A percentile compares a stretch with the other conserved stretches of the same genome.
These are phyloP conservation scores for Meriones psammophilus DNA, from an alignment of 2,797 vertebrate genomes.

Conservation along the genomic window DNA sequence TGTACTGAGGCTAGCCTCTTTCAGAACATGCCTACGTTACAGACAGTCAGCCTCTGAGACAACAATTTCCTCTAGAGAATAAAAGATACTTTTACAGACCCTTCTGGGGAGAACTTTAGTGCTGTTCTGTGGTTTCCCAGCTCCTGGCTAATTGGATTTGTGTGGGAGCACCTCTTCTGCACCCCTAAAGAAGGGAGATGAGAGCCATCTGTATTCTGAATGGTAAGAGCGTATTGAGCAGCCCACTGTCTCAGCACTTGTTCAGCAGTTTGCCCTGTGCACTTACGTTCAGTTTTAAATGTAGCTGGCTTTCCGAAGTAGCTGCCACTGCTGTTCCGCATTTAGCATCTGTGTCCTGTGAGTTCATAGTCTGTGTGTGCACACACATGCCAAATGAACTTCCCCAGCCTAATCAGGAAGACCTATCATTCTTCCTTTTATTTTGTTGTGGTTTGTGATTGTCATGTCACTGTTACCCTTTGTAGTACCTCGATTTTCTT, in stretches of 20 bases:
- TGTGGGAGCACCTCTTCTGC: neutral
- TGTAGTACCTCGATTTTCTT: neutral
- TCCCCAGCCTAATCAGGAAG: neutral
- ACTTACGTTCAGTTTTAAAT: neutral
- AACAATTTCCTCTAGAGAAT: neutral
- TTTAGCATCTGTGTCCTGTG: neutral
- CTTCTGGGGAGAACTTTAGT: neutral
- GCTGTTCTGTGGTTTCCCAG: neutral
- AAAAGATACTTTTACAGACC: neutral
- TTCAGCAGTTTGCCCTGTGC: neutral
- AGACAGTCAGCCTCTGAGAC: neutral
- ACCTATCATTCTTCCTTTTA: neutral
- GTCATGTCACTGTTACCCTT: neutral
- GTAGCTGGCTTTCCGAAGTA: constrained; percentile 33
- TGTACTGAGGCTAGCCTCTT: too few species aligned
- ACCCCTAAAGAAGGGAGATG: neutral
- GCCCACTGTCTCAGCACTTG: constrained; percentile 8
- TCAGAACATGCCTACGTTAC: too few species aligned
- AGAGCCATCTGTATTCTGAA: neutral
- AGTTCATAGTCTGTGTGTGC: neutral
- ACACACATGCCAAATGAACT: neutral
- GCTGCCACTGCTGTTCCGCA: neutral
- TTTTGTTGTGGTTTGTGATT: neutral
- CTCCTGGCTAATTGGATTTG: neutral
- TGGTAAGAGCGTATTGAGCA: neutral